phyloP scores from a whole-genome alignment of 2,113 vertebrate species.

The Epinephelus moara region DNA sequence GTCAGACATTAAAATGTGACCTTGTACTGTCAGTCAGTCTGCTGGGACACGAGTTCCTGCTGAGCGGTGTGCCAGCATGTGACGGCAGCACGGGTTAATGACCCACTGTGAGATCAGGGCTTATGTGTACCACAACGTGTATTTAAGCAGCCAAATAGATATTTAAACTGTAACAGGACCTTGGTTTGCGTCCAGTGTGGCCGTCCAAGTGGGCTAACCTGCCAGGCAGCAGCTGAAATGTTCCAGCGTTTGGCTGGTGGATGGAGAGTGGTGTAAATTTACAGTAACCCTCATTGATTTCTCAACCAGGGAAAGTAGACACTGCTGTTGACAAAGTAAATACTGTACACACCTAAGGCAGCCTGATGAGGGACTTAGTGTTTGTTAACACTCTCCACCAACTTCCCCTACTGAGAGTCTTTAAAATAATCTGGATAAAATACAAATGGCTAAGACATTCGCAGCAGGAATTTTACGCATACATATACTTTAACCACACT shows the following conservation, averaged over 20 bases:
- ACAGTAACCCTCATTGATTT: constrained; percentile 5
- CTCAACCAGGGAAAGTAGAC: not conserved
- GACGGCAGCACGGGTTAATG: constrained; percentile 9
- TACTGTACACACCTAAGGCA: not conserved
- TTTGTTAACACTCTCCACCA: not conserved
- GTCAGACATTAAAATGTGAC: constrained; percentile 11
- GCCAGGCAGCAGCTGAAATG: not conserved
- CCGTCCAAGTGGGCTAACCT: not conserved
- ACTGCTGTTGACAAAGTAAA: constrained; percentile 7
- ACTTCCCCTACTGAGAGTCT: not conserved
- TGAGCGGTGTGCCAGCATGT: not conserved
- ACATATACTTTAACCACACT: not conserved
- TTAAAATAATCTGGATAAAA: no score
- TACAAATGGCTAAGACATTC: no score
- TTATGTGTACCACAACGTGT: not conserved
- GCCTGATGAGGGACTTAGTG: not conserved
- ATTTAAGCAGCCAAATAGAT: constrained; percentile 21
- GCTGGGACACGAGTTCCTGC: not conserved
- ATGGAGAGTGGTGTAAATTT: not conserved
- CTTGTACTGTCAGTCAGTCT: not conserved
- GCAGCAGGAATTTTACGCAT: no score
- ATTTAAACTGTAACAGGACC: constrained; percentile 27
- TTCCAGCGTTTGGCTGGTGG: not conserved
- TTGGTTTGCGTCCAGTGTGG: not conserved
- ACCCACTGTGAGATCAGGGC: constrained; percentile 26